Conservation (phyloP, 2,797 vertebrate species). For the Macropus fuliginosus region DNA sequence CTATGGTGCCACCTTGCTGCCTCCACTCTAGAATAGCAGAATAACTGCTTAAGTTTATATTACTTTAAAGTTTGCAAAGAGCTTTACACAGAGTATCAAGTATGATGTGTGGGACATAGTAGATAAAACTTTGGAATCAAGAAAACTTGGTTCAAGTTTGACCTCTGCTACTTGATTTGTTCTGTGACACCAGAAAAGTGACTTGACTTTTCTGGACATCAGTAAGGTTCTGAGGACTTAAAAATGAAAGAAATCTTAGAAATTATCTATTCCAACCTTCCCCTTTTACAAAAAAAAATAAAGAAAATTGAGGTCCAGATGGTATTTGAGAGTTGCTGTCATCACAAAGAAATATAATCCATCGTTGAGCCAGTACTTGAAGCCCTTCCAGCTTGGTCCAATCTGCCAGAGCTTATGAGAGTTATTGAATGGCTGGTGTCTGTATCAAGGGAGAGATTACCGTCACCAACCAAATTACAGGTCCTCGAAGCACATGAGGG, state of each 20-base stretch:
- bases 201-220: neutral
- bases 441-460: neutral
- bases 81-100: neutral
- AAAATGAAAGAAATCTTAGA: neutral
- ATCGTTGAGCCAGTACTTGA: neutral
- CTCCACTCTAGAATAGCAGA: neutral
- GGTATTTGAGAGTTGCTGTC: neutral
- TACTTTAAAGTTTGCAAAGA: neutral
- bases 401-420: neutral
- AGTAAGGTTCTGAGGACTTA: neutral
- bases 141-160: neutral
- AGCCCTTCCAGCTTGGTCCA: neutral
- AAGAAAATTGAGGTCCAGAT: neutral
- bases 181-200: neutral
- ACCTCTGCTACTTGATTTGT: neutral
- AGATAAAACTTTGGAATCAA: neutral
- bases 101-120: neutral
- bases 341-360: slow-evolving; percentile 2
- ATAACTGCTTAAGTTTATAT: neutral
- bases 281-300: neutral
- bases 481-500: neutral
- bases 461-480: neutral
- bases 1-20: neutral
- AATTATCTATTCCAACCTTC: neutral
- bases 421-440: neutral